These are phyloP conservation scores for Procavia capensis DNA, from an alignment of 2,113 vertebrate species.

Conservation along the genomic window DNA sequence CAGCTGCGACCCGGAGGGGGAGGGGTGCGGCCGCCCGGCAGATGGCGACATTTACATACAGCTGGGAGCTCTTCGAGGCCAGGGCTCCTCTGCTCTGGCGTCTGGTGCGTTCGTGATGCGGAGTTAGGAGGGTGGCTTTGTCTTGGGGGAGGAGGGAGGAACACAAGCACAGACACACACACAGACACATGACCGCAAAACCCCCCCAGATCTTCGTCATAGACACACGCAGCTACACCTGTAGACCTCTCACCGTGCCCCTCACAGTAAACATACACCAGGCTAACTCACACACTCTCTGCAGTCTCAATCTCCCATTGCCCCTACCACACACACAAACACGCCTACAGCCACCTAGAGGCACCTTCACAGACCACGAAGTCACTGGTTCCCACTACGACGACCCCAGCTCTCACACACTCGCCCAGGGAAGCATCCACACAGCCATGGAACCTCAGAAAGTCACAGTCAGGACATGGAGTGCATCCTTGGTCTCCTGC, in stretches of 20 bases:
- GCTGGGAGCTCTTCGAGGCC: slow-evolving; percentile 42
- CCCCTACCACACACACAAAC: background rate
- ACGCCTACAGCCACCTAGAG: background rate
- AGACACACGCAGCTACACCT: background rate
- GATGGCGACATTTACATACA: slow-evolving; percentile 81
- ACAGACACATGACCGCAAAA: background rate
- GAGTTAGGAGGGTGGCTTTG: slow-evolving; percentile 49
- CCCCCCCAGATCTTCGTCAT: background rate
- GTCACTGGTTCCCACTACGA: background rate
- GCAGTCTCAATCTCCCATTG: background rate
- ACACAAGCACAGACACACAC: too few relatives aligned
- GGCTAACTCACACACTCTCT: background rate
- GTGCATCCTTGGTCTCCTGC: background rate
- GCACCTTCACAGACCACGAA: background rate
- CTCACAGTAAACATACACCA: background rate
- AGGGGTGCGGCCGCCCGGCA: slow-evolving; percentile 65
- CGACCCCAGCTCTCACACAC: background rate
- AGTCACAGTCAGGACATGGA: background rate
- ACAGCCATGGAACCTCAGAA: background rate
- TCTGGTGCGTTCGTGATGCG: background rate
- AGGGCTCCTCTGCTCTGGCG: background rate
- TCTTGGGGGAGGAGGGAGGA: background rate
- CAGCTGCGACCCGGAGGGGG: slow-evolving; percentile 65
- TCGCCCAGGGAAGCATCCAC: background rate
- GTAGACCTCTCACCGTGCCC: background rate